These are phyloP conservation scores for Macrotis lagotis DNA, from an alignment of 2,113 vertebrate genomes.

Conservation along the genomic window DNA sequence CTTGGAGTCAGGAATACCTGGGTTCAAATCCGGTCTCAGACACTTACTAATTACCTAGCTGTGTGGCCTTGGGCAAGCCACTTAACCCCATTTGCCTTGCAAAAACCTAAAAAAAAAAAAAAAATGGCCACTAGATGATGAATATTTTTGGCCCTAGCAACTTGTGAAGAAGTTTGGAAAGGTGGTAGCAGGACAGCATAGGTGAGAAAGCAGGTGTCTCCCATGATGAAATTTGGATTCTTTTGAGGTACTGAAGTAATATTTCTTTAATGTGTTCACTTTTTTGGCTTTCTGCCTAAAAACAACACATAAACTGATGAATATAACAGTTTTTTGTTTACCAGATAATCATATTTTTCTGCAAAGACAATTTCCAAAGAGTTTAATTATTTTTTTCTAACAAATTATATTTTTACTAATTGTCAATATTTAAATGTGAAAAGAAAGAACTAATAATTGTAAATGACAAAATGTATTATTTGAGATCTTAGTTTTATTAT, in stretches of 20 bases:
- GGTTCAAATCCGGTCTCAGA: too few species aligned
- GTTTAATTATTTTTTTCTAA: conserved; percentile 34
- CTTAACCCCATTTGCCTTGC: too few species aligned
- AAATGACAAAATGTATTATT: conserved; percentile 20
- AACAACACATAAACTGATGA: background rate
- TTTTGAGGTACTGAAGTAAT: background rate
- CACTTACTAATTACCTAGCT: too few species aligned
- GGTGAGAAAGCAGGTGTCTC: background rate
- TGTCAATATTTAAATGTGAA: conserved; percentile 38
- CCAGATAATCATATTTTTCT: background rate
- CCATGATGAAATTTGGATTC: background rate
- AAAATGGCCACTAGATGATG: too few species aligned
- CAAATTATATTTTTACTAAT: conserved; percentile 36
- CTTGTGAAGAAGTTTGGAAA: background rate
- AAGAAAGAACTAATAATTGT: conserved; percentile 10
- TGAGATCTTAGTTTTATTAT: conserved; percentile 46
- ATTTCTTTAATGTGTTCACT: background rate
- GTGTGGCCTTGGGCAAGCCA: too few species aligned
- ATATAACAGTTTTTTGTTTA: background rate
- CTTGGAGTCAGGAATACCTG: too few species aligned
- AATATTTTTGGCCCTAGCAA: background rate
- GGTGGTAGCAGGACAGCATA: background rate
- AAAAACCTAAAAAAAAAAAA: too few species aligned
- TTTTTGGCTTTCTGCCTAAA: background rate
- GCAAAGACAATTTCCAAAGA: background rate